Base-by-base conservation (phyloP, 1,140 invertebrate genomes). In the Acromyrmex heyeri region DNA sequence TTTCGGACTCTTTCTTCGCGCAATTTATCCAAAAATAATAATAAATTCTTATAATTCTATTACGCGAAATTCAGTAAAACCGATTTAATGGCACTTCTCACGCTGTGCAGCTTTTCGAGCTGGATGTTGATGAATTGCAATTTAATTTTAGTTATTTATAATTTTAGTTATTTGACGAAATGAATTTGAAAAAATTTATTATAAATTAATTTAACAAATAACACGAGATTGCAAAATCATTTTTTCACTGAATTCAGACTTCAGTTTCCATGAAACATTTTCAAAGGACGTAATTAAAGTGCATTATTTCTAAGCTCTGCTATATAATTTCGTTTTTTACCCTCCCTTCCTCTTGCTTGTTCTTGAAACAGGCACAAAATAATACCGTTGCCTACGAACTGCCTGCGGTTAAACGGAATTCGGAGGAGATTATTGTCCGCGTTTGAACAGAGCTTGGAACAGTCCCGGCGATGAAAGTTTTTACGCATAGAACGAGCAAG, bases 371-470 rank as follows among this genome's bases (percentile, higher is more conserved):
- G 64, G 12, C 55, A 38, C 70, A 64, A 70, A 86, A 82, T 86
- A 73, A 75, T 83, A 82, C 48, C 61, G n/a, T 57, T 53, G 59
- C 34, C 55, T 53, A 30, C 14, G 67, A 61, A 72, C 38, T 70
- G 76, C 70, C 50, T 34, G 67, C 78, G 53, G 69, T 87, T 86
- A 83, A 83, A 67, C 69, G 48, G 69, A 62, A 67, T 53, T 82
- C 59, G 48, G 27, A 38, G 59, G 44, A 83, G 34, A 87, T 86
- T 83, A 82, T 83, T 87, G 79, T 73, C 62, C 86, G 30, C 57
- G 27, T 70, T 78, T 73, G 18, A 55, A 27, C 34, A 5, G 38
- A 70, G 64, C 55, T 24, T 62, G 34, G 21, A 73, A 62, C 21
- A 30, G 53, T 61, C 16, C 55, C 55, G 55, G 38, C 75, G 73